These are phyloP conservation scores for Marmota monax DNA, from an alignment of 2,113 vertebrate species.

Conservation along the genomic window DNA sequence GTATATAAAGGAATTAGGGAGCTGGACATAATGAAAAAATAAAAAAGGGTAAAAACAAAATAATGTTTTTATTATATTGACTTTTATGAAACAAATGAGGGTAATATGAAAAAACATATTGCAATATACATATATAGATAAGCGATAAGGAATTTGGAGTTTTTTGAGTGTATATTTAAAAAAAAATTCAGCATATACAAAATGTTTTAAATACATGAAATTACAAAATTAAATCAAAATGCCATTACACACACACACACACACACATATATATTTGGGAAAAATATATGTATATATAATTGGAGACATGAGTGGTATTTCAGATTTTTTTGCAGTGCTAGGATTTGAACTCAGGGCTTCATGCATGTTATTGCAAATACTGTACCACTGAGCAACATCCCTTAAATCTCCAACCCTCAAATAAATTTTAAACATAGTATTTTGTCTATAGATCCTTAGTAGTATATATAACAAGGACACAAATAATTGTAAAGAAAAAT, in stretches of 20 bases:
- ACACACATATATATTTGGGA: too few relatives aligned
- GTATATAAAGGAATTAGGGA: neutral
- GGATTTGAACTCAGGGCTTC: too few relatives aligned
- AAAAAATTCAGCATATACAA: neutral
- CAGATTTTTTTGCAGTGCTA: neutral
- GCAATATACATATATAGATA: neutral
- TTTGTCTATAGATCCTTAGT: neutral
- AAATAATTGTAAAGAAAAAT: neutral
- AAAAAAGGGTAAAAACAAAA: neutral
- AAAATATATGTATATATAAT: neutral
- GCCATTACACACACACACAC: too few relatives aligned
- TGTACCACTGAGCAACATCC: neutral
- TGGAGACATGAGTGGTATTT: neutral
- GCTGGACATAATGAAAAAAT: neutral
- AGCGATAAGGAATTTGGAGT: neutral
- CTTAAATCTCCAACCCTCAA: neutral
- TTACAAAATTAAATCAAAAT: neutral
- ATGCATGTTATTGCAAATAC: neutral
- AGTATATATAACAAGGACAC: neutral
- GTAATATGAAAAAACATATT: neutral
- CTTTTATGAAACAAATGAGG: neutral
- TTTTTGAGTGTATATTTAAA: neutral
- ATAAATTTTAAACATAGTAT: neutral
- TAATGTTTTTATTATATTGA: neutral
- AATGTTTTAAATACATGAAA: constrained; percentile 3